Evolutionary conservation across 2,797 vertebrate species (phyloP).

Genomic region (Rhinatrema bivittatum): DNA sequence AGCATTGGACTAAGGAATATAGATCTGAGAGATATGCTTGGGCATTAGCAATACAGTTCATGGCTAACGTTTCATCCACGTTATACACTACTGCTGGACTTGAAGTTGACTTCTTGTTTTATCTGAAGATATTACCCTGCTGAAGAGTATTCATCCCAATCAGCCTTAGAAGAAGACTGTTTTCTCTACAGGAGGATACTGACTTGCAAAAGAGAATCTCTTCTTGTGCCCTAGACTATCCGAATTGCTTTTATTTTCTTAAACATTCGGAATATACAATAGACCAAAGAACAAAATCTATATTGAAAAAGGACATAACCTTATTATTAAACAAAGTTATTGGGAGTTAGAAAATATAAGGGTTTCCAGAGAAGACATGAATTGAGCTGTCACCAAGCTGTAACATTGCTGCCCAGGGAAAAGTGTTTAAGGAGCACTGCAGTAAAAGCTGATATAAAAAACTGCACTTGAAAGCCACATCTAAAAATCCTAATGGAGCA

Average conservation of each 20-base stretch:
- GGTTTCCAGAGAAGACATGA: conserved; percentile 16
- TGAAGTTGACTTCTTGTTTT: conserved; percentile 47
- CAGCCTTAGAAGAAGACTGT: conserved; percentile 51
- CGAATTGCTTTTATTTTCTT: conserved; percentile 80
- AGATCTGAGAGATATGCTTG: conserved; percentile 37
- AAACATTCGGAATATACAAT: conserved; percentile 84
- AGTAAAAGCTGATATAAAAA: conserved; percentile 29
- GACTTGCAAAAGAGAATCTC: conserved; percentile 49
- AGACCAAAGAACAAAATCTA: conserved; percentile 96
- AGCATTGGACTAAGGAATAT: conserved; percentile 38
- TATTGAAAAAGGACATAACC: conserved; percentile 57
- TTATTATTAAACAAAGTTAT: conserved; percentile 40
- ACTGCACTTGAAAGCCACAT: conserved; percentile 32
- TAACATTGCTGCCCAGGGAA: conserved; percentile 21
- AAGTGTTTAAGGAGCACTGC: conserved; percentile 31
- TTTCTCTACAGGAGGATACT: conserved; percentile 45
- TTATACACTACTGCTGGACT: conserved; percentile 44
- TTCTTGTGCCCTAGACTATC: conserved; percentile 75
- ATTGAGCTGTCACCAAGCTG: conserved; percentile 42
- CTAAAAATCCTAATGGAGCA: conserved; percentile 26
- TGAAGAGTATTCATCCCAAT: conserved; percentile 55
- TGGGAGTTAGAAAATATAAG: conserved; percentile 28
- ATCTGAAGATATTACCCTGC: conserved; percentile 47
- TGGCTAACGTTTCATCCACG: conserved; percentile 46
- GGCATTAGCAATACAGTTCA: conserved; percentile 57